Base-by-base conservation (phyloP, 2,888 invertebrate species). In the Monopis laevigella region DNA sequence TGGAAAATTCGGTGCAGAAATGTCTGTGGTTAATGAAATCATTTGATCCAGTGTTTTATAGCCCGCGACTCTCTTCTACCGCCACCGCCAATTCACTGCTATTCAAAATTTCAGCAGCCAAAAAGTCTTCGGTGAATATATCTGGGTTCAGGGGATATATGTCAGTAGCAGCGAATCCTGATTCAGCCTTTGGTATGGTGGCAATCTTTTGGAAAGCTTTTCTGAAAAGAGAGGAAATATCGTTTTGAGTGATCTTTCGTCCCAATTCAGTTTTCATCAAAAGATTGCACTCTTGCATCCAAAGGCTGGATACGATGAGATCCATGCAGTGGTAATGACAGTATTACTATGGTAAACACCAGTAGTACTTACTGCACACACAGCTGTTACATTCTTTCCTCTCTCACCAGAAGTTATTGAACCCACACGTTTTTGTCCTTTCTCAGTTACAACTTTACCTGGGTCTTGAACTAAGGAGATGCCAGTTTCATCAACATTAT, bases 241-340 rank as follows among this genome's bases (percentile, higher is more conserved):
- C 45, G 17, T 26, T 38, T 34, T 28, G 43, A 12, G 39, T 17
- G 7, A 47, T 46, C 14, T 40, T 35, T n/a, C 16, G 19, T 30
- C 21, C 38, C 3, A 26, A 21, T 11, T 38, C 3, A n/a, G 21
- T 17, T 10, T 38, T 42, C 38, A 42, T 38, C 6, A 28, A 43
- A 8, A 36, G 13, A 14, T 24, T 24, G 10, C 24, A 24, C 10
- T 24, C 42, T 34, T 21, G 54, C 46, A 45, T 53, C 52, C 18
- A 55, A 19, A 7, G 51, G 51, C 41, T 55, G 55, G 14, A 52
- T 50, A 28, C 49, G 34, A 35, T 54, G 51, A 4, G 51, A 52
- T 1, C 43, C 45, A 39, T 53, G 52, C 21, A 52, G 54, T 40
- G 52, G 53, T 8, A 55, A 28, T 5, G 51, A 51, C 17, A 55